These are phyloP conservation scores for Sinodicranocentrus sp. DNA, from an alignment of 2,888 invertebrate genomes.

Conservation along the genomic window DNA sequence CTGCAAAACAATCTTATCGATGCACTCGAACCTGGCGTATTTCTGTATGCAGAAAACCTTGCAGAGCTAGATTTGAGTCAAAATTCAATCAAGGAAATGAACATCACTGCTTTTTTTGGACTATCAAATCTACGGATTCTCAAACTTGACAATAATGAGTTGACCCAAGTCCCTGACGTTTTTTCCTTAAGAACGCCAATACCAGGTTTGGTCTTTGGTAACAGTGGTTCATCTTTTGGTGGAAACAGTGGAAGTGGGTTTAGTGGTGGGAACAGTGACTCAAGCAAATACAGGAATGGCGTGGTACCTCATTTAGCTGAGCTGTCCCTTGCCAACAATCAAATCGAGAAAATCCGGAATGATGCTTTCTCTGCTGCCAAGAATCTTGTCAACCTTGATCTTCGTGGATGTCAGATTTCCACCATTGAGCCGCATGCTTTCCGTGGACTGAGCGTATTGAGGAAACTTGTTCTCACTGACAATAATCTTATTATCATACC, in stretches of 20 bases:
- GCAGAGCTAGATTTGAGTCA: conserved; percentile 92
- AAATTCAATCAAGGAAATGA: conserved; percentile 90
- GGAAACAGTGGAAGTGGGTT: conserved; percentile 16
- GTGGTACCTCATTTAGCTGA: conserved; percentile 87
- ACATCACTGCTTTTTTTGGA: conserved; percentile 87
- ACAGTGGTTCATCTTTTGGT: not conserved
- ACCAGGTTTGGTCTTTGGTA: conserved; percentile 22
- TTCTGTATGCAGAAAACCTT: conserved; percentile 86
- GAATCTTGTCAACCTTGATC: conserved; percentile 86
- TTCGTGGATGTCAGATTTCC: conserved; percentile 88
- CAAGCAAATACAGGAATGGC: conserved; percentile 43
- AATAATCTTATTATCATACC: conserved; percentile 88
- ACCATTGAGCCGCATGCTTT: conserved; percentile 89
- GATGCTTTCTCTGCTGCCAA: conserved; percentile 89
- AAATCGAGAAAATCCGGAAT: conserved; percentile 86
- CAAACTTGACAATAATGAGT: conserved; percentile 90
- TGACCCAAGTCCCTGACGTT: conserved; percentile 84
- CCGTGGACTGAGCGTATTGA: conserved; percentile 82
- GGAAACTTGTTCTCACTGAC: conserved; percentile 88
- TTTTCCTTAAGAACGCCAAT: conserved; percentile 68
- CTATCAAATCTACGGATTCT: conserved; percentile 87
- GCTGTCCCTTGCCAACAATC: conserved; percentile 90
- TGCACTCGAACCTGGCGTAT: conserved; percentile 85
- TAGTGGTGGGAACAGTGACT: conserved; percentile 23
- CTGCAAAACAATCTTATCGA: conserved; percentile 90